Percentiles rank a stretch among this genome's conserved stretches.
Conservation (phyloP, 2,113 vertebrate genomes). For the Plecotus auritus region DNA sequence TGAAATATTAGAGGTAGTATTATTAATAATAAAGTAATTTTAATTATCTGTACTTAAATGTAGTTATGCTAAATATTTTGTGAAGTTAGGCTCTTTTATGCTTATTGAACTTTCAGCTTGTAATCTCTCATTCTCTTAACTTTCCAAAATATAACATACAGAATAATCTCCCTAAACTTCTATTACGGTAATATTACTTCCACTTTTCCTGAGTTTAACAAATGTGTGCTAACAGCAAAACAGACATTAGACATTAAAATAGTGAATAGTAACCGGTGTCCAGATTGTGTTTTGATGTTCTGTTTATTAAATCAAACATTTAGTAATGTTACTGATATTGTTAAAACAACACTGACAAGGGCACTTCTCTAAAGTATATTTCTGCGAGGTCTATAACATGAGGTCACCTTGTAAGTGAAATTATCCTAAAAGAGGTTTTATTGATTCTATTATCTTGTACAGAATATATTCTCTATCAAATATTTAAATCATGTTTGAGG, state of each 20-base stretch:
- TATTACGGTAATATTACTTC: not conserved
- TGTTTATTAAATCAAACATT: not conserved
- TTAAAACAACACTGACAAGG: not conserved
- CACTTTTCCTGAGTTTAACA: not conserved
- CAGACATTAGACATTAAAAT: not conserved
- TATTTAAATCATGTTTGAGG: not conserved
- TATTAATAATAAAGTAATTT: not conserved
- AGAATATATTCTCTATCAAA: not conserved
- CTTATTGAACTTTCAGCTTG: not conserved
- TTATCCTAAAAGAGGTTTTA: not conserved
- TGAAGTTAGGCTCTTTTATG: not conserved
- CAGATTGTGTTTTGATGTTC: not conserved
- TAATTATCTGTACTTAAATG: not conserved
- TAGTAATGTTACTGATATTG: accelerated
- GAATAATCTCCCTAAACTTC: not conserved
- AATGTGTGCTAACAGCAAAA: not conserved
- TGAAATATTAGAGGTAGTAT: not conserved
- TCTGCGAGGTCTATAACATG: not conserved
- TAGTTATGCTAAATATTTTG: not conserved
- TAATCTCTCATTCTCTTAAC: not conserved
- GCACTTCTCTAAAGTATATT: not conserved
- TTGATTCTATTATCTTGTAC: not conserved
- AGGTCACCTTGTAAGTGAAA: not conserved
- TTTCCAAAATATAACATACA: not conserved
- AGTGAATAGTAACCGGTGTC: not conserved